Evolutionary conservation across 2,888 invertebrate genomes (phyloP).

Genomic region (Myopa tessellatipennis): DNA sequence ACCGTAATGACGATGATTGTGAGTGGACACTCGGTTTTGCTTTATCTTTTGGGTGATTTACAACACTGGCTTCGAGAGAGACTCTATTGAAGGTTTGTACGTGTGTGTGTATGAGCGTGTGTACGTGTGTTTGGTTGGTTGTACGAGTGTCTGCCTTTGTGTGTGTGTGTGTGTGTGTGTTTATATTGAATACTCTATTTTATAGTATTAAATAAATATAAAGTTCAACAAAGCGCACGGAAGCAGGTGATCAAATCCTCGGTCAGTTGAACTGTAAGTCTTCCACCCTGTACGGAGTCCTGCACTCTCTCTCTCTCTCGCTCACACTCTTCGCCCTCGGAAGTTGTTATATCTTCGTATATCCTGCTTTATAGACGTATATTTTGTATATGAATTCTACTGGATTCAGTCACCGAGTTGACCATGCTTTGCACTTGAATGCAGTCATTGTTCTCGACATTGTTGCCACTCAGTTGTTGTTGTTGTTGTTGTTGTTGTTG

Average conservation of each 20-base stretch:
- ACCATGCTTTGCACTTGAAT: constrained; percentile 28
- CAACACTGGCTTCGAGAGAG: no score
- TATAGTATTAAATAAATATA: constrained; percentile 15
- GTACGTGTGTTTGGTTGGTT: neutral
- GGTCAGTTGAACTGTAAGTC: constrained; percentile 45
- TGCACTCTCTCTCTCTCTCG: constrained; percentile 36
- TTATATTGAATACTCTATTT: neutral
- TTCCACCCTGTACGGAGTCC: constrained; percentile 44
- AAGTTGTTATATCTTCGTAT: constrained; percentile 66
- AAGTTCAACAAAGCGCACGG: constrained; percentile 9
- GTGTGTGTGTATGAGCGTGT: neutral
- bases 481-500: no score
- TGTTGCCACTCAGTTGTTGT: neutral
- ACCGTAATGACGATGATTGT: no score
- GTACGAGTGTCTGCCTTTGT: neutral
- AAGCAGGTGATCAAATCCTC: constrained; percentile 41
- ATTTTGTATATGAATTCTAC: constrained; percentile 48
- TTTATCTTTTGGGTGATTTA: no score
- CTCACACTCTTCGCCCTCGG: constrained; percentile 50
- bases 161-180: neutral
- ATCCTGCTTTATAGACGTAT: constrained; percentile 58
- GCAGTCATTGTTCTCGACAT: constrained; percentile 27
- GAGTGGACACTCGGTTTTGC: no score
- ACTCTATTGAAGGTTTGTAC: neutral
- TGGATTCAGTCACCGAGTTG: constrained; percentile 27